Evolutionary conservation across 2,113 vertebrate genomes (phyloP).

Genomic region (Sarotherodon lohbergeri): DNA sequence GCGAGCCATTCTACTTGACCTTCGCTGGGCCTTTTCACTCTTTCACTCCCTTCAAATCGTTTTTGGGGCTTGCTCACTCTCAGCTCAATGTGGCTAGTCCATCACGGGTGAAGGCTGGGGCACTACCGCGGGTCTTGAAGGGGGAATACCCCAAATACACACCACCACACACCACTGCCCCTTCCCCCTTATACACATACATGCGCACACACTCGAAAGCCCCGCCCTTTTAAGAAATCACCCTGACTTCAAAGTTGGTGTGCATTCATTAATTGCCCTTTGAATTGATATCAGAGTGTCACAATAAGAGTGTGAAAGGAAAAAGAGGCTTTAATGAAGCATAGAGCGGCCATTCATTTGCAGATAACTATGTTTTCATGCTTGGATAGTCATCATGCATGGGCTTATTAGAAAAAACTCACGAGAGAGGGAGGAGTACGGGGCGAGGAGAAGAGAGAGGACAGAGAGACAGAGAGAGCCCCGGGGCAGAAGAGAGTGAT

Average conservation of each 20-base stretch:
- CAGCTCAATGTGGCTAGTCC: slow-evolving; percentile 90
- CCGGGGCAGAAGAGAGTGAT: slow-evolving; percentile 56
- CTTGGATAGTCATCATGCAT: slow-evolving; percentile 64
- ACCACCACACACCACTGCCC: neutral
- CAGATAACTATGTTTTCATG: slow-evolving; percentile 85
- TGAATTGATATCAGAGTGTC: slow-evolving; percentile 99
- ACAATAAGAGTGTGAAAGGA: slow-evolving; percentile 98
- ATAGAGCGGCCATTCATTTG: slow-evolving; percentile 98
- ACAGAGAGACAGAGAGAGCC: slow-evolving; percentile 42
- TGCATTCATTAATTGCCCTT: slow-evolving; percentile 99
- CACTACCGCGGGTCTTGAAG: slow-evolving; percentile 38
- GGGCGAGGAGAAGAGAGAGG: slow-evolving; percentile 1
- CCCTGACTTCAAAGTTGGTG: slow-evolving; percentile 97
- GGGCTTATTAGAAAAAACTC: slow-evolving; percentile 53
- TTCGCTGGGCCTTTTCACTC: slow-evolving; percentile 84
- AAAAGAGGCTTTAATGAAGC: slow-evolving; percentile 99
- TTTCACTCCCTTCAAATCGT: slow-evolving; percentile 97
- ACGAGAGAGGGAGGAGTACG: slow-evolving; percentile 56
- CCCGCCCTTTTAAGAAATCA: slow-evolving; percentile 39
- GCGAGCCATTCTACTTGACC: slow-evolving; percentile 98
- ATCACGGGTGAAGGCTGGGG: slow-evolving; percentile 90
- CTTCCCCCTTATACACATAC: neutral
- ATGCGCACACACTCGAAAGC: neutral
- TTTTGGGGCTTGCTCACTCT: slow-evolving; percentile 81
- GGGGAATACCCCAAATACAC: slow-evolving; percentile 81